phyloP scores from a whole-genome alignment of 1,140 invertebrate genomes.

The Phthorimaea operculella region DNA sequence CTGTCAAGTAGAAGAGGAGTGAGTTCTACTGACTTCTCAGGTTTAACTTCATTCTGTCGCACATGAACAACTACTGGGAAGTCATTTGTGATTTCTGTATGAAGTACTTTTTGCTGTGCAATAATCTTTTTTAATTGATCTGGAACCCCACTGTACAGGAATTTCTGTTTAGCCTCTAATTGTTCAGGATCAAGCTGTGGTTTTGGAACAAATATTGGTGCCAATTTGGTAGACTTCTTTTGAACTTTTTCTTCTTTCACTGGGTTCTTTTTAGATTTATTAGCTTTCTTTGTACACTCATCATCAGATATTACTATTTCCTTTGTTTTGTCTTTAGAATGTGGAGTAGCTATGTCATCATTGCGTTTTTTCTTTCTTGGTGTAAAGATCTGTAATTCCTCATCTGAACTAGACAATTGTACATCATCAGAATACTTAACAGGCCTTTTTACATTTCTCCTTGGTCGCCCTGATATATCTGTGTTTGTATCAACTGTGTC shows the following conservation, averaged over 20 bases:
- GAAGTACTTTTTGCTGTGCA: conserved; percentile 48
- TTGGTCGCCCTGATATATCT: conserved; percentile 26
- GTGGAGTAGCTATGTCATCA: conserved; percentile 12
- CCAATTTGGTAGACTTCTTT: conserved; percentile 49
- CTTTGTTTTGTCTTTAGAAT: conserved; percentile 8
- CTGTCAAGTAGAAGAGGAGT: neutral
- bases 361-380: conserved; percentile 51
- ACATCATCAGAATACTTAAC: conserved; percentile 52
- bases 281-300: neutral
- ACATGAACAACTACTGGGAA: conserved; percentile 70
- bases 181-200: conserved; percentile 60
- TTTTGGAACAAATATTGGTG: conserved; percentile 72
- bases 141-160: conserved; percentile 71
- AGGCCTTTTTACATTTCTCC: conserved; percentile 47
- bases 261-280: conserved; percentile 10
- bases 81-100: conserved; percentile 34
- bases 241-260: conserved; percentile 19
- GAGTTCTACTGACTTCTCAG: neutral
- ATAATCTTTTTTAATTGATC: conserved; percentile 66
- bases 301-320: conserved; percentile 3
- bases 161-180: conserved; percentile 70
- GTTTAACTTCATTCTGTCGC: conserved; percentile 41
- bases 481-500: neutral
- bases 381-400: conserved; percentile 55
- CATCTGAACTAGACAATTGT: conserved; percentile 44